Percentiles rank a stretch among this genome's conserved stretches.
Evolutionary conservation across 2,113 vertebrate species (phyloP).

Genomic region (Cnemophilus loriae): DNA sequence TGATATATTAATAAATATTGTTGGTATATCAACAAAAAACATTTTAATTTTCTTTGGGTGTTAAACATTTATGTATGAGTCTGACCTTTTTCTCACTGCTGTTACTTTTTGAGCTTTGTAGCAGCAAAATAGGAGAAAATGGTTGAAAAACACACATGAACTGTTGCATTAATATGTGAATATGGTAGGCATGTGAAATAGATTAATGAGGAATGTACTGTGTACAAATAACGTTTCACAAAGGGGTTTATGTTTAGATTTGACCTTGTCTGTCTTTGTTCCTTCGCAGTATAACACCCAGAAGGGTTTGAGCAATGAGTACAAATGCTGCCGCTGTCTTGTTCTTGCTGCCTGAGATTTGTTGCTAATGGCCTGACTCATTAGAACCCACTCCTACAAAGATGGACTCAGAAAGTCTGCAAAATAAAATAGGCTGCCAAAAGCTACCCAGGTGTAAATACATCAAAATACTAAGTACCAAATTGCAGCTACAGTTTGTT

Average conservation of each 20-base stretch:
- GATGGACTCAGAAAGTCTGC: background rate
- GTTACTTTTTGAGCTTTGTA: background rate
- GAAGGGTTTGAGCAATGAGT: background rate
- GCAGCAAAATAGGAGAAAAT: background rate
- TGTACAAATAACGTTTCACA: constrained; percentile 5
- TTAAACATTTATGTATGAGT: background rate
- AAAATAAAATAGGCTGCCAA: background rate
- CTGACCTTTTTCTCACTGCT: background rate
- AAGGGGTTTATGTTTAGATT: background rate
- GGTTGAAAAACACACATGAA: background rate
- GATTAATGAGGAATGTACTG: background rate
- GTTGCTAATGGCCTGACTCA: constrained; percentile 19
- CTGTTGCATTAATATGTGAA: background rate
- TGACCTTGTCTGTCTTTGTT: constrained; percentile 34
- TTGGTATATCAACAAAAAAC: background rate
- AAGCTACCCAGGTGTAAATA: background rate
- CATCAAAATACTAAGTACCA: background rate
- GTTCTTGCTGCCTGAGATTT: background rate
- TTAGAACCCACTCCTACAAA: background rate
- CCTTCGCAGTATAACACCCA: background rate
- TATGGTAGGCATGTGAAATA: background rate
- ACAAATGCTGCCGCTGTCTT: background rate
- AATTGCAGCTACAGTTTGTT: background rate
- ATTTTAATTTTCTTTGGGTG: background rate
- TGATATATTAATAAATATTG: background rate